Evolutionary conservation across 2,797 vertebrate genomes (phyloP).

Genomic region (Buceros bicornis): DNA sequence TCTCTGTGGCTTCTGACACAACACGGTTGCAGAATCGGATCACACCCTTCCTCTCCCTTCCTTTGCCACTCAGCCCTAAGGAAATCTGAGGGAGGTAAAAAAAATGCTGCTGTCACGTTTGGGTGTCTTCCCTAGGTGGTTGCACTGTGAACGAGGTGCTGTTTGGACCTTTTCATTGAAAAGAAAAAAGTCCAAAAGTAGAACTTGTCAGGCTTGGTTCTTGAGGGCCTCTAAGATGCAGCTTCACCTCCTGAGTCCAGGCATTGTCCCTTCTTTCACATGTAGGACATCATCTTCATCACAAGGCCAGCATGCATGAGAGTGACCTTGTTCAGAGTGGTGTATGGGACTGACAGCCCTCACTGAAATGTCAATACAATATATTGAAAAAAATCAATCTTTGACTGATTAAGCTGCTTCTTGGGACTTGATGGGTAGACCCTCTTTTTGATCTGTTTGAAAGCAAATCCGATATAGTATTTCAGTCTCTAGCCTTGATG

Average conservation of each 20-base stretch:
- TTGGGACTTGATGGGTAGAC: too few relatives aligned
- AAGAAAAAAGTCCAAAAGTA: neutral
- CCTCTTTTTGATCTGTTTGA: neutral
- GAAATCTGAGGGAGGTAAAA: neutral
- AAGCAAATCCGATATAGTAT: neutral
- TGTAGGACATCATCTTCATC: neutral
- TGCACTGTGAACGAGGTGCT: neutral
- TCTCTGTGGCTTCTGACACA: conserved; percentile 15
- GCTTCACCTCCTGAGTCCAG: neutral
- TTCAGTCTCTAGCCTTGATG: neutral
- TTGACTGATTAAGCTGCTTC: neutral
- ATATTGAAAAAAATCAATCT: neutral
- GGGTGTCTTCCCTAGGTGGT: neutral
- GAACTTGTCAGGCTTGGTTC: neutral
- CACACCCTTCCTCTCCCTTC: neutral
- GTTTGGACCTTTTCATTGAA: neutral
- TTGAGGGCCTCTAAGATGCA: neutral
- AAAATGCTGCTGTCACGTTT: neutral
- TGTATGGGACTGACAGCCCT: neutral
- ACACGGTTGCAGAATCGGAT: neutral
- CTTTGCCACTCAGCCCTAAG: neutral
- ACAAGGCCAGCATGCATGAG: accelerated
- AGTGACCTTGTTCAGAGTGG: neutral
- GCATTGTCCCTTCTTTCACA: neutral
- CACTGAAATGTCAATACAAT: neutral